These are phyloP conservation scores for Drosophila lowei DNA, from an alignment of 1,140 invertebrate species.

Conservation along the genomic window DNA sequence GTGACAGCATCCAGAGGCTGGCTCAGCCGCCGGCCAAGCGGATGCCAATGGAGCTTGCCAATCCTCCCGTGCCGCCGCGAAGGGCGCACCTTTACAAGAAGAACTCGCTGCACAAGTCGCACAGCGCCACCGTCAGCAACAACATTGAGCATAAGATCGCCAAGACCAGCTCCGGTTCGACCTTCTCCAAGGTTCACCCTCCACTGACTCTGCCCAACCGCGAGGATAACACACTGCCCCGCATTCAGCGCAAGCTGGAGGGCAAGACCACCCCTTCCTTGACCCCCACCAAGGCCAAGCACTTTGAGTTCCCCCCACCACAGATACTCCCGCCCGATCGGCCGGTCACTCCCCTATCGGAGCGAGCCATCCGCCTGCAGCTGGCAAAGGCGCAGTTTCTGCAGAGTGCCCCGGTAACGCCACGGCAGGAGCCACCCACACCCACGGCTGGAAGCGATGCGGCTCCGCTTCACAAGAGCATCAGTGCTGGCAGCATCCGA, in stretches of 20 bases:
- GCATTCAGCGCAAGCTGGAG: conserved; percentile 68
- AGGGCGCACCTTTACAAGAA: conserved; percentile 69
- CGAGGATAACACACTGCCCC: conserved; percentile 66
- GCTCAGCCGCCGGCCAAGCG: conserved; percentile 28
- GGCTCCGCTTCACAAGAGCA: conserved; percentile 84
- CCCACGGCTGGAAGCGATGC: conserved; percentile 27
- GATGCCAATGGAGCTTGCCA: conserved; percentile 6
- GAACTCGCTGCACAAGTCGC: conserved; percentile 65
- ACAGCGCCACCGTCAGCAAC: conserved; percentile 62
- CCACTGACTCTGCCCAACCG: conserved; percentile 54
- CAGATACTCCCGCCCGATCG: conserved; percentile 31
- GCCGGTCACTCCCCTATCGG: conserved; percentile 75
- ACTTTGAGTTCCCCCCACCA: conserved; percentile 71
- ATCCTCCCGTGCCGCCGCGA: conserved; percentile 56
- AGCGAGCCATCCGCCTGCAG: conserved; percentile 85
- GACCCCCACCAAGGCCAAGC: conserved; percentile 69
- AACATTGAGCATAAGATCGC: conserved; percentile 78
- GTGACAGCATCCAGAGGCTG: conserved; percentile 66
- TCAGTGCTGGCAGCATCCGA: conserved; percentile 88
- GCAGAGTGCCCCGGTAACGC: conserved; percentile 65
- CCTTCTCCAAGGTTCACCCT: conserved; percentile 36
- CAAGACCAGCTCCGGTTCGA: conserved; percentile 70
- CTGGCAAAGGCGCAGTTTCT: conserved; percentile 87
- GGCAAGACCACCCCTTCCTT: conserved; percentile 43
- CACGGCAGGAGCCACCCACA: conserved; percentile 47